Percentiles rank a stretch among this genome's conserved stretches.
Conservation (phyloP, 2,113 vertebrate genomes). For the Meriones unguiculatus region DNA sequence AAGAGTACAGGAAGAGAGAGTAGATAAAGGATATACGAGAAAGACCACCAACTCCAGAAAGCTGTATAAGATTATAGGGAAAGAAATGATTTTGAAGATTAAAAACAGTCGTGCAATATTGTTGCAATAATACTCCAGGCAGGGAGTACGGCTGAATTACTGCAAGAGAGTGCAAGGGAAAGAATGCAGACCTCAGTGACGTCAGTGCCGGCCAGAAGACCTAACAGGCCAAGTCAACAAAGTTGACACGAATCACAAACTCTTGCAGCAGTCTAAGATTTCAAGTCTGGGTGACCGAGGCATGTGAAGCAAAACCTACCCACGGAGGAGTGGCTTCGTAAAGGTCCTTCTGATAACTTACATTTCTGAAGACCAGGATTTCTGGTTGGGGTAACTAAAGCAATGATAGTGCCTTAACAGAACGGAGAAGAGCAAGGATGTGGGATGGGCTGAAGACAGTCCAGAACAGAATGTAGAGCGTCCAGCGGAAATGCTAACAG, state of each 20-base stretch:
- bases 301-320: neutral
- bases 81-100: neutral
- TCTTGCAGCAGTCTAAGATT: neutral
- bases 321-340: neutral
- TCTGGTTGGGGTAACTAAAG: neutral
- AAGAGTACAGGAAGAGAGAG: neutral
- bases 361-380: neutral
- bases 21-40: neutral
- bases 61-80: neutral
- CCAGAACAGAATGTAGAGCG: neutral
- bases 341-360: neutral
- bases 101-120: neutral
- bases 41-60: neutral
- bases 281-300: neutral
- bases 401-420: neutral
- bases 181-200: neutral
- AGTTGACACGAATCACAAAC: neutral
- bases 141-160: neutral
- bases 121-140: neutral
- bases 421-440: neutral
- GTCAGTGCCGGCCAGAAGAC: neutral
- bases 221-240: conserved; percentile 6
- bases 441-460: neutral
- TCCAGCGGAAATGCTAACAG: neutral
- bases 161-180: neutral